Percentiles rank a stretch among this genome's conserved stretches.
These are phyloP conservation scores for Leptodactylus fuscus DNA, from an alignment of 2,113 vertebrate species.

Conservation along the genomic window DNA sequence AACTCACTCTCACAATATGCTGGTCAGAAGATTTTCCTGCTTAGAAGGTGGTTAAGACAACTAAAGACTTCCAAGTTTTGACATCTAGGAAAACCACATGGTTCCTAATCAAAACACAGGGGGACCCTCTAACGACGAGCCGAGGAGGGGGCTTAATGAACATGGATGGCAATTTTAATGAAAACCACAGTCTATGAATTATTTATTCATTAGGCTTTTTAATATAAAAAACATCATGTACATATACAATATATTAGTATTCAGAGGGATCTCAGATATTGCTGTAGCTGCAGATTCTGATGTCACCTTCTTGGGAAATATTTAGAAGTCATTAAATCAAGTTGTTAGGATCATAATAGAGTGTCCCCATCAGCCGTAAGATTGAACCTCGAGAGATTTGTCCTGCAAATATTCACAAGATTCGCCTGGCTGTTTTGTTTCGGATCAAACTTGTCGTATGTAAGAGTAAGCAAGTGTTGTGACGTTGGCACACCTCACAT, in stretches of 20 bases:
- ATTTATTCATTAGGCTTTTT: constrained; percentile 72
- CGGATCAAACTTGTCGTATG: too few relatives aligned
- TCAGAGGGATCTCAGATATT: neutral
- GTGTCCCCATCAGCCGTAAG: too few relatives aligned
- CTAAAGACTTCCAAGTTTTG: constrained; percentile 71
- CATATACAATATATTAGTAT: neutral
- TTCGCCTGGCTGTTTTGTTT: too few relatives aligned
- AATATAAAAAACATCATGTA: constrained; percentile 19
- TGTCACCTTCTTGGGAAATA: neutral
- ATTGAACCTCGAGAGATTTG: too few relatives aligned
- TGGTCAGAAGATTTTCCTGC: constrained; percentile 63
- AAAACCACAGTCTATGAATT: constrained; percentile 83
- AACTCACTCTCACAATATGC: constrained; percentile 69
- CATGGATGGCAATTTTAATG: constrained; percentile 82
- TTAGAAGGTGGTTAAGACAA: constrained; percentile 68
- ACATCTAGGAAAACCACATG: constrained; percentile 71
- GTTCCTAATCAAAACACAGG: constrained; percentile 76
- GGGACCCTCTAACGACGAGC: constrained; percentile 70
- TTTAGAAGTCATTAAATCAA: neutral
- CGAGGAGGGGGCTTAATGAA: constrained; percentile 82
- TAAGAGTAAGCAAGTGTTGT: too few relatives aligned
- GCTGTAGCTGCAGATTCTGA: neutral
- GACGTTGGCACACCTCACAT: too few relatives aligned
- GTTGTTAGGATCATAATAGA: neutral
- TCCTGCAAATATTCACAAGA: too few relatives aligned